These are phyloP conservation scores for Stictocephala bisonia DNA, from an alignment of 2,888 invertebrate species.

Conservation along the genomic window DNA sequence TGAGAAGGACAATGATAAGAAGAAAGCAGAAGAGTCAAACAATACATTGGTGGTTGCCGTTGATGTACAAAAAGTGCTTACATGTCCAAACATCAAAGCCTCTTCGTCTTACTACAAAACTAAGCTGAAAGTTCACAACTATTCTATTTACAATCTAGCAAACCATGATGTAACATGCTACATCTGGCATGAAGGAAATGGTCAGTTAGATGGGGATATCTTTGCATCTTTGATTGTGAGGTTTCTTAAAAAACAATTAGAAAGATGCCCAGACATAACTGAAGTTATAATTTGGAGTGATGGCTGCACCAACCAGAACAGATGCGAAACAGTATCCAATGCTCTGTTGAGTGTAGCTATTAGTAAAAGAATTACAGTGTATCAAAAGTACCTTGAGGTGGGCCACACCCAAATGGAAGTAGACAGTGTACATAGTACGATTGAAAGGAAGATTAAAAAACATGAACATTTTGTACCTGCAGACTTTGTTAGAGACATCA, in stretches of 20 bases:
- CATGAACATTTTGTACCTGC: slow-evolving; percentile 39
- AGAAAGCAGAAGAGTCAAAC: slow-evolving; percentile 2
- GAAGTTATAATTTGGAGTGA: slow-evolving; percentile 35
- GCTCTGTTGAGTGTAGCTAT: slow-evolving; percentile 24
- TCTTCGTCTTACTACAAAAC: slow-evolving; percentile 38
- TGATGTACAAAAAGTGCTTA: slow-evolving; percentile 42
- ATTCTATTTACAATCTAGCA: slow-evolving; percentile 5
- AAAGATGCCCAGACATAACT: neutral
- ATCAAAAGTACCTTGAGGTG: slow-evolving; percentile 27
- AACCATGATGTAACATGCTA: slow-evolving; percentile 23
- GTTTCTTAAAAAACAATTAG: neutral
- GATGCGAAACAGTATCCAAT: slow-evolving; percentile 19
- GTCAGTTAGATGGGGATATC: neutral
- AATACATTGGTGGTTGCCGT: slow-evolving; percentile 28
- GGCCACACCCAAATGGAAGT: slow-evolving; percentile 40
- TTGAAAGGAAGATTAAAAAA: slow-evolving; percentile 31
- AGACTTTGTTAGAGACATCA: slow-evolving; percentile 6
- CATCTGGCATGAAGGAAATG: slow-evolving; percentile 37
- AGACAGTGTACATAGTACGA: slow-evolving; percentile 3
- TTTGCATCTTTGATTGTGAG: slow-evolving; percentile 17
- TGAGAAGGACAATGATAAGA: slow-evolving; percentile 35
- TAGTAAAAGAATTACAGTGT: slow-evolving; percentile 6
- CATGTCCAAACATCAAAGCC: slow-evolving; percentile 42
- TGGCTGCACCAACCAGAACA: slow-evolving; percentile 35
- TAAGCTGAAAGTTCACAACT: slow-evolving; percentile 40